Evolutionary conservation across 2,113 vertebrate genomes (phyloP).

Genomic region (Ictalurus furcatus): DNA sequence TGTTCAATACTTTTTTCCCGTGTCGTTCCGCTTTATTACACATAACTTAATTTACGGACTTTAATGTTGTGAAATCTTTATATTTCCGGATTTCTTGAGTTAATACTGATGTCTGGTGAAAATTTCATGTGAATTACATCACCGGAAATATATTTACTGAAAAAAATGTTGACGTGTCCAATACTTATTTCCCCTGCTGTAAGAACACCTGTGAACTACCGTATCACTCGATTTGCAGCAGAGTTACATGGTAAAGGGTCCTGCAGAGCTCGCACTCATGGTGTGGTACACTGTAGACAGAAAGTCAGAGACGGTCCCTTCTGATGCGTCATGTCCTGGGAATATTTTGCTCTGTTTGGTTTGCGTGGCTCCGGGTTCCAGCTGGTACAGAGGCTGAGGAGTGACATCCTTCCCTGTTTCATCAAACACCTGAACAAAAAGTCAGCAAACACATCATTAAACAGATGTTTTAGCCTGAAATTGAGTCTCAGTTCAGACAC

Average conservation of each 20-base stretch:
- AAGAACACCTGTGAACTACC: background rate
- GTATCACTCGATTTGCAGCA: background rate
- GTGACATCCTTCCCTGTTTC: constrained; percentile 80
- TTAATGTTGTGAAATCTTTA: no score
- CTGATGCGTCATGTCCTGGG: constrained; percentile 63
- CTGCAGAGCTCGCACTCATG: constrained; percentile 64
- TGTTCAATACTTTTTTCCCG: no score
- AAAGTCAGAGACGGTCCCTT: constrained; percentile 57
- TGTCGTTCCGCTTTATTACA: no score
- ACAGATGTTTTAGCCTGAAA: background rate
- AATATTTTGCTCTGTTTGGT: constrained; percentile 70
- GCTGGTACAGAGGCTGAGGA: constrained; percentile 77
- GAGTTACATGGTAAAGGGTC: constrained; percentile 77
- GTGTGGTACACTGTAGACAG: constrained; percentile 68
- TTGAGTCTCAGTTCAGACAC: background rate
- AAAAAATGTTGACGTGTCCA: no score
- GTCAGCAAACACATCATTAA: background rate
- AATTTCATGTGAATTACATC: no score
- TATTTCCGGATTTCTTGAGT: no score
- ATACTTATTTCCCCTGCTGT: no score
- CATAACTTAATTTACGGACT: no score
- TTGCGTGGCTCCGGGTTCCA: constrained; percentile 61
- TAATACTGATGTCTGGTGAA: no score
- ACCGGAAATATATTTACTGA: no score
- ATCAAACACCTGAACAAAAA: constrained; percentile 79